Percentiles rank a stretch among this genome's conserved stretches.
Conservation (phyloP, 2,113 vertebrate genomes). For the Ptyas mucosa region DNA sequence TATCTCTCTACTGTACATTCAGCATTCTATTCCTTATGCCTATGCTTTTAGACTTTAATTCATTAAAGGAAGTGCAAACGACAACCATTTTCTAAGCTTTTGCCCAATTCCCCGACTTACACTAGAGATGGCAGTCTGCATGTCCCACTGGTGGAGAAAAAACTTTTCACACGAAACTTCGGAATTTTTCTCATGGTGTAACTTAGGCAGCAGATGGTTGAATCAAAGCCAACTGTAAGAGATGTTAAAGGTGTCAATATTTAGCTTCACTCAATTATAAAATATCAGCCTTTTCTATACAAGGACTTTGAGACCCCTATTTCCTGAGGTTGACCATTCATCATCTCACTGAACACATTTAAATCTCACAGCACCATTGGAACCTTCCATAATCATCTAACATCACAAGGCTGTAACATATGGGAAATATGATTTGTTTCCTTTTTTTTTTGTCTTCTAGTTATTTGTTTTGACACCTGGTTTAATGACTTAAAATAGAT, state of each 20-base stretch:
- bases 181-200: neutral
- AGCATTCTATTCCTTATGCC: neutral
- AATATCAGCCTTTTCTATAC: neutral
- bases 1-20: neutral
- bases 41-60: neutral
- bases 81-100: neutral
- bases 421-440: neutral
- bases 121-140: neutral
- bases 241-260: neutral
- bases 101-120: neutral
- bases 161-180: neutral
- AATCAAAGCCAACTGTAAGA: neutral
- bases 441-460: neutral
- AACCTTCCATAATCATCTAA: neutral
- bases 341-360: neutral
- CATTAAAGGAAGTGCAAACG: neutral
- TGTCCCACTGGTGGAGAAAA: neutral
- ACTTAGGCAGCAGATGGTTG: neutral
- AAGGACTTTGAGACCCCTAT: neutral
- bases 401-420: neutral
- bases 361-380: neutral
- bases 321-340: neutral
- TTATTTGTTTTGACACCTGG: neutral
- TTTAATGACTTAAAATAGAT: neutral
- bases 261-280: neutral